phyloP scores from a whole-genome alignment of 2,797 vertebrate species.

The Lates japonicus region DNA sequence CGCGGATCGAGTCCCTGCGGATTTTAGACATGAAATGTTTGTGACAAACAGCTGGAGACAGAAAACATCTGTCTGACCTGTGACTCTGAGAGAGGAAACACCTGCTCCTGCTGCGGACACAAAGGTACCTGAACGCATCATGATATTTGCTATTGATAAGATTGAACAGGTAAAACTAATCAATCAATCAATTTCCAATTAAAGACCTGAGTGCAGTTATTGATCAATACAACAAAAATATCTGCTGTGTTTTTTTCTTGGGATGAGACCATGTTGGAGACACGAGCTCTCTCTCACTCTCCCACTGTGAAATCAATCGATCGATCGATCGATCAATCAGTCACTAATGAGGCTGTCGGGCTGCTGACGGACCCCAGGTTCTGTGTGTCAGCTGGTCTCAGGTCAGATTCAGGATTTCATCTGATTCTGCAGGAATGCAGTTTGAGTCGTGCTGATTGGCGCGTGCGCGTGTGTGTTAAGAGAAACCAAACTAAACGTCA shows the following conservation, averaged over 20 bases:
- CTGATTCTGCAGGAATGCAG: constrained; percentile 37
- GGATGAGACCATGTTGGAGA: neutral
- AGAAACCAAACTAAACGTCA: neutral
- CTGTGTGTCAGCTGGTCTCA: constrained; percentile 6
- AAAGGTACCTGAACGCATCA: constrained; percentile 49
- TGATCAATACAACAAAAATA: neutral
- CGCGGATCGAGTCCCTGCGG: constrained; percentile 4
- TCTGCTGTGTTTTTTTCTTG: neutral
- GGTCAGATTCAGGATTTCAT: constrained; percentile 14
- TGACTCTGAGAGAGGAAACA: constrained; percentile 42
- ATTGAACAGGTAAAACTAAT: neutral
- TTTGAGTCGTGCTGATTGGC: constrained; percentile 16
- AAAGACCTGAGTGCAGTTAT: neutral
- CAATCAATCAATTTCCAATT: neutral
- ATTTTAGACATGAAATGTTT: constrained; percentile 1
- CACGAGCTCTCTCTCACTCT: neutral
- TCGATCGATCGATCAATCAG: neutral
- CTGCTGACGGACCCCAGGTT: neutral
- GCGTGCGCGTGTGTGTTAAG: neutral
- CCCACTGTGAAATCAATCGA: neutral
- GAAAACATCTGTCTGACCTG: constrained; percentile 51
- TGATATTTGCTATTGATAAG: neutral
- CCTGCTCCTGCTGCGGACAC: constrained; percentile 45
- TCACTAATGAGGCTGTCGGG: neutral
- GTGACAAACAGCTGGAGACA: constrained; percentile 53